Evolutionary conservation across 23 tunicate genomes (phyloP).

Genomic region (Ascidia mentula): DNA sequence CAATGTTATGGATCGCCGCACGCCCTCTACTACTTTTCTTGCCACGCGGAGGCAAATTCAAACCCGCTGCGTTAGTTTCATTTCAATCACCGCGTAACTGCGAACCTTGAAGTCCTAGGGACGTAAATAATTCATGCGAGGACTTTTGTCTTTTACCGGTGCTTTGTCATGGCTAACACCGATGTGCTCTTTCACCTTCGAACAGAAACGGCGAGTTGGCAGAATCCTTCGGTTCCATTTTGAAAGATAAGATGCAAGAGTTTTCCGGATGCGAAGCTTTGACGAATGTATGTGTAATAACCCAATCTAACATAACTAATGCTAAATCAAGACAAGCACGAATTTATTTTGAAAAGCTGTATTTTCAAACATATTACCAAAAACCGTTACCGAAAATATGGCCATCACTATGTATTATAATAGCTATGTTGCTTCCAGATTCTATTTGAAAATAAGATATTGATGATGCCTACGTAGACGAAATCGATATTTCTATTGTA

Average conservation of each 20-base stretch:
- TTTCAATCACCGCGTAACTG: not conserved
- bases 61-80: no score
- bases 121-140: not conserved
- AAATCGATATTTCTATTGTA: no score
- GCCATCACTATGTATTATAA: not conserved
- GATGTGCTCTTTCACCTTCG: not conserved
- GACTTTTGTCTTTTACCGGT: not conserved
- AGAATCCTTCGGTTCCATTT: constrained; percentile 21
- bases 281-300: constrained; percentile 29
- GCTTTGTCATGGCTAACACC: not conserved
- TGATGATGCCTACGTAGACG: no score
- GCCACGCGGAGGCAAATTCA: no score
- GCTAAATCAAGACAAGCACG: not conserved
- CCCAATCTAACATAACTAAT: not conserved
- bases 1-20: no score
- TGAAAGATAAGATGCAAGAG: constrained; percentile 12
- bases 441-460: no score
- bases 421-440: no score
- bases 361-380: no score
- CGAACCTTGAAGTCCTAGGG: not conserved
- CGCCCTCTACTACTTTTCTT: no score
- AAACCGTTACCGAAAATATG: no score
- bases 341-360: no score
- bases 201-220: constrained; percentile 48
- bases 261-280: constrained; percentile 30